A percentile compares a stretch with the other conserved stretches of the same genome.
phyloP scores from a whole-genome alignment of 2,797 vertebrate genomes.

The Phaenicophaeus curvirostris region DNA sequence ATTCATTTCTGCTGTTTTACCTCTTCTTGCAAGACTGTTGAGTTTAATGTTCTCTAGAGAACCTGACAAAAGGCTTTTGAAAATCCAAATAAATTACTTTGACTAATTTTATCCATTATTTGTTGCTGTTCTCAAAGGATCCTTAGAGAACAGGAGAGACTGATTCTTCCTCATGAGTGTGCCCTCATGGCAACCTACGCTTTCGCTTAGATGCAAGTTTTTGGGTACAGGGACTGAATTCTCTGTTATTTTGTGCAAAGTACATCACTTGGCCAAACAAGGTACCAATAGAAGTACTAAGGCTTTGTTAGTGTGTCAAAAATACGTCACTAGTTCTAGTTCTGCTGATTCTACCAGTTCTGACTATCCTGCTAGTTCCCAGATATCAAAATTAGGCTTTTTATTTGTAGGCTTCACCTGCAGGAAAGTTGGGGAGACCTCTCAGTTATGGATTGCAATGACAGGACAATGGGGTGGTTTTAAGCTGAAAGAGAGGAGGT shows the following conservation, averaged over 20 bases:
- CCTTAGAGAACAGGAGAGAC: neutral
- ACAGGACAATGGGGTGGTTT: no score
- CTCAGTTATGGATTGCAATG: no score
- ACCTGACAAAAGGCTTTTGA: neutral
- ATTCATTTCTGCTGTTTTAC: constrained; percentile 2
- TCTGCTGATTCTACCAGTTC: neutral
- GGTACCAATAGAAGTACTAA: neutral
- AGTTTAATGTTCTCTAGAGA: constrained; percentile 19
- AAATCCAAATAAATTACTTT: constrained; percentile 43
- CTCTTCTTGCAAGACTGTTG: constrained; percentile 17
- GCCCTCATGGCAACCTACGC: neutral
- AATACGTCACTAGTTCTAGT: neutral
- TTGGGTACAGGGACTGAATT: neutral
- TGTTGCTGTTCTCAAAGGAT: neutral
- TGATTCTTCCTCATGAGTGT: neutral
- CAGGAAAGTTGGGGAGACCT: no score
- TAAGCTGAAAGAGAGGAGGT: no score
- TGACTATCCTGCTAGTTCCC: neutral
- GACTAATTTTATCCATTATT: constrained; percentile 41
- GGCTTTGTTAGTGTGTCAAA: neutral
- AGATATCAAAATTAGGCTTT: neutral
- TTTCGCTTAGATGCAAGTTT: neutral
- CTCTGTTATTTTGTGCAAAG: neutral
- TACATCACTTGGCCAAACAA: neutral
- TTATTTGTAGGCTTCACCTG: neutral